Evolutionary conservation across 2,888 invertebrate genomes (phyloP).

Genomic region (Callinectes sapidus): DNA sequence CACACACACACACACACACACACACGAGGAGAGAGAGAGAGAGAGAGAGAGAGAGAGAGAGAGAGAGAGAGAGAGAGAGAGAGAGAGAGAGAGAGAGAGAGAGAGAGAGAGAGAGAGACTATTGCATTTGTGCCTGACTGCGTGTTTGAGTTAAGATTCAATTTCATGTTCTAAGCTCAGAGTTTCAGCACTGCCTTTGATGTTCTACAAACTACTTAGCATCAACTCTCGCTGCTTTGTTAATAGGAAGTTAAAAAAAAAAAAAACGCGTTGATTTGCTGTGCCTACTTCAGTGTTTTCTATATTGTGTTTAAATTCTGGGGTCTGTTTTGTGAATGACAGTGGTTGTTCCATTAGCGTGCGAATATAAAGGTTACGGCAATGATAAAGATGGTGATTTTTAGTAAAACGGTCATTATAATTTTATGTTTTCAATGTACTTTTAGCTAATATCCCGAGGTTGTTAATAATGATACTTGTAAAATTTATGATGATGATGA

Average conservation of each 20-base stretch:
- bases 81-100: conserved; percentile 25
- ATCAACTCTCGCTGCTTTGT: background rate
- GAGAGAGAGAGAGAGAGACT: conserved; percentile 19
- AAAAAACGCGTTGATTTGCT: background rate
- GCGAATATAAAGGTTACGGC: too few species aligned
- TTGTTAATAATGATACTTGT: too few species aligned
- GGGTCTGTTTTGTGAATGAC: too few species aligned
- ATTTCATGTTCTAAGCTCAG: background rate
- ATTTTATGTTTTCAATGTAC: too few species aligned
- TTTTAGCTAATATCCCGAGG: too few species aligned
- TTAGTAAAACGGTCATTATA: too few species aligned
- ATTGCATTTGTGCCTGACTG: background rate
- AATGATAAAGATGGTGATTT: too few species aligned
- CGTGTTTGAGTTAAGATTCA: background rate
- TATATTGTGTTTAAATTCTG: too few species aligned
- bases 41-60: conserved; percentile 25
- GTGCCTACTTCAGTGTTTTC: too few species aligned
- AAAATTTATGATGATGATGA: too few species aligned
- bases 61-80: conserved; percentile 25
- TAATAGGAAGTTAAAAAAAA: background rate
- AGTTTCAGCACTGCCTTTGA: background rate
- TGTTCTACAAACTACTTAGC: background rate
- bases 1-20: too few species aligned
- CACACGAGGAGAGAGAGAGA: background rate
- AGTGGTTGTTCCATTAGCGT: too few species aligned